Evolutionary conservation across 2,888 invertebrate species (phyloP).

Genomic region (Tinea trinotella): DNA sequence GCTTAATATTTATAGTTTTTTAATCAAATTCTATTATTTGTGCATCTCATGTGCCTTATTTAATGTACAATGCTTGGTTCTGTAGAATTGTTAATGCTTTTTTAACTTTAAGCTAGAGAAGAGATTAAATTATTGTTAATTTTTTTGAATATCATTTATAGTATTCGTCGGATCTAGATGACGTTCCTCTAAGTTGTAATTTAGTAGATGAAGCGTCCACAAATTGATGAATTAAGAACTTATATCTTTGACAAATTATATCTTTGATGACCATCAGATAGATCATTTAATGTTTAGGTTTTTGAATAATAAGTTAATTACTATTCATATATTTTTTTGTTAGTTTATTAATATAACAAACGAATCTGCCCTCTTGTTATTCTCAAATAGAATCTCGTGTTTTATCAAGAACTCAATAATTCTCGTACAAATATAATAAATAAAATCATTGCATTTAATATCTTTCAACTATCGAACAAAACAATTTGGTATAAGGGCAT

Average conservation of each 20-base stretch:
- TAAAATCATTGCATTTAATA: not conserved
- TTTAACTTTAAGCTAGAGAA: constrained; percentile 56
- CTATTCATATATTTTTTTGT: not conserved
- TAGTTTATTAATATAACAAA: not conserved
- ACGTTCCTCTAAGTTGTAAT: too few species aligned
- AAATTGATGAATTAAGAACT: too few species aligned
- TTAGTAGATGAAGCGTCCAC: not conserved
- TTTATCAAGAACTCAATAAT: not conserved
- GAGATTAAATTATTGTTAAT: constrained; percentile 73
- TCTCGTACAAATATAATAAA: not conserved
- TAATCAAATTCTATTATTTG: constrained; percentile 43
- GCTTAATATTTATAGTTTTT: constrained; percentile 64
- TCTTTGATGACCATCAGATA: too few species aligned
- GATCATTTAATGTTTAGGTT: too few species aligned
- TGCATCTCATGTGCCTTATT: constrained; percentile 68
- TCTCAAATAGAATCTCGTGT: constrained; percentile 29
- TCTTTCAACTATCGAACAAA: constrained; percentile 14
- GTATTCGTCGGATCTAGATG: too few species aligned
- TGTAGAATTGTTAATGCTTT: constrained; percentile 61
- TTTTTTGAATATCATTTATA: constrained; percentile 57
- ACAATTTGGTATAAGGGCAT: constrained; percentile 8
- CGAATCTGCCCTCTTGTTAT: not conserved
- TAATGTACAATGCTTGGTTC: constrained; percentile 66
- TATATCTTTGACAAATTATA: too few species aligned
- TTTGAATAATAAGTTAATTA: not conserved